Percentiles rank a stretch among this genome's conserved stretches.
phyloP scores from a whole-genome alignment of 2,113 vertebrate genomes.

The Pterocles gutturalis region DNA sequence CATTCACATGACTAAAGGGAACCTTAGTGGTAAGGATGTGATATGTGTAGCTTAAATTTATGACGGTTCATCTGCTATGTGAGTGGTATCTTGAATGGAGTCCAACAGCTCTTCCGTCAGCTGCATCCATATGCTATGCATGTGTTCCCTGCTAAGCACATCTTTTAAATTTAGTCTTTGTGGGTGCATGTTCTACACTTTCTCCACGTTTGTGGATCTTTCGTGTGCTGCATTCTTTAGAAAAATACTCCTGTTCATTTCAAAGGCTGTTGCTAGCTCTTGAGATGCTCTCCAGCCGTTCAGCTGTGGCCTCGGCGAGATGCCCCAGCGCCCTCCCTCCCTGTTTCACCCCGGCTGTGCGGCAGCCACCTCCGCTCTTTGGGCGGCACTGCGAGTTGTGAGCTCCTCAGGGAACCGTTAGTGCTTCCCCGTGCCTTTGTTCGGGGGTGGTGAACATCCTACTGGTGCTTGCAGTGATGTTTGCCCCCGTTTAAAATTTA shows the following conservation, averaged over 20 bases:
- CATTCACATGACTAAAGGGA: conserved; percentile 69
- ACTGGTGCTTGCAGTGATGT: not conserved
- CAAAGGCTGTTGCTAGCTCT: conserved; percentile 40
- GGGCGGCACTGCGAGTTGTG: not conserved
- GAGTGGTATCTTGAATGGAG: conserved; percentile 76
- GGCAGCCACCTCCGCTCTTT: fast-evolving
- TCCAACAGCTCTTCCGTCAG: conserved; percentile 78
- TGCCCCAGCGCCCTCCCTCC: not conserved
- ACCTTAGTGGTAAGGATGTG: conserved; percentile 66
- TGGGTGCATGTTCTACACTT: conserved; percentile 79
- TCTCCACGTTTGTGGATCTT: conserved; percentile 64
- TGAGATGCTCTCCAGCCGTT: not conserved
- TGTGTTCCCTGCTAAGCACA: conserved; percentile 79
- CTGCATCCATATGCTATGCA: conserved; percentile 78
- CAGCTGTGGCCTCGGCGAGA: not conserved
- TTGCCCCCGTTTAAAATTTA: conserved; percentile 9
- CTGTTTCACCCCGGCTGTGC: fast-evolving
- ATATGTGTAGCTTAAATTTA: conserved; percentile 74
- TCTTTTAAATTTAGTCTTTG: conserved; percentile 81
- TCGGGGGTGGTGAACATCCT: not conserved
- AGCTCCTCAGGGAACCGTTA: not conserved
- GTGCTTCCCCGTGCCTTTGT: not conserved
- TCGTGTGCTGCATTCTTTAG: conserved; percentile 37
- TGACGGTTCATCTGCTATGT: conserved; percentile 74
- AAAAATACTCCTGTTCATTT: conserved; percentile 73